Base-by-base conservation (phyloP, 2,113 vertebrate species). In the Apistogramma diplotaenia region DNA sequence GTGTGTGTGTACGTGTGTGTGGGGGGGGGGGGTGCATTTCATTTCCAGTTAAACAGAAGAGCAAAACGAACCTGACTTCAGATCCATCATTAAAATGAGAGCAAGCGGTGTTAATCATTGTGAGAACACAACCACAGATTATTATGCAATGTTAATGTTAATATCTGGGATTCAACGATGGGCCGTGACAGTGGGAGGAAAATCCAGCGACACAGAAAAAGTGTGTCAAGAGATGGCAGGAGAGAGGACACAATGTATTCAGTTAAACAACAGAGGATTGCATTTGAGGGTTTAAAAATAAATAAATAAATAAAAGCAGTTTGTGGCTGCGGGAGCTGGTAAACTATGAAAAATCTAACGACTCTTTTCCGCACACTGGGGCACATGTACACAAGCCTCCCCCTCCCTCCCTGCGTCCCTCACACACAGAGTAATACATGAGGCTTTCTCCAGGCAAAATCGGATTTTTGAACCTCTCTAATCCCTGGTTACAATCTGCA, bases 401-500 rank as follows among this genome's bases (percentile, higher is more conserved):
- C 65, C 35, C 55, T 70, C 81, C 76, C 18, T 49, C 19, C 7
- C 55, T 16, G 43, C 51, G 9, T 53, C 61, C 18, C 61, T 3
- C 67, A 55, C 72, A 29, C 57, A 65, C 58, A 56, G 35, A 85
- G 79, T 89, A 88, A 93, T 88, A 91, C 90, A 83, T 89, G 90
- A 95, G 91, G 96, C 95, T 95, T 97, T 96, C 95, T 95, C 96
- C 85, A 31, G 87, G 94, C 94, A 95, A 97, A 98, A 98, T 97
- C 97, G 94, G 97, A 98, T 99, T 97, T 97, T 94, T 96, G 94
- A 95, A 94, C 95, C 95, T 95, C 94, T 91, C 95, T 99, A 98
- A 99, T 99, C 98, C 96, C 95, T 43, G 2, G 93, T 94, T 94
- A 95, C 96, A 97, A 97, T 99, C 98, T 97, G 96, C 95, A 95